Base-by-base conservation (phyloP, 2,113 vertebrate species). In the Periophthalmus modestus region DNA sequence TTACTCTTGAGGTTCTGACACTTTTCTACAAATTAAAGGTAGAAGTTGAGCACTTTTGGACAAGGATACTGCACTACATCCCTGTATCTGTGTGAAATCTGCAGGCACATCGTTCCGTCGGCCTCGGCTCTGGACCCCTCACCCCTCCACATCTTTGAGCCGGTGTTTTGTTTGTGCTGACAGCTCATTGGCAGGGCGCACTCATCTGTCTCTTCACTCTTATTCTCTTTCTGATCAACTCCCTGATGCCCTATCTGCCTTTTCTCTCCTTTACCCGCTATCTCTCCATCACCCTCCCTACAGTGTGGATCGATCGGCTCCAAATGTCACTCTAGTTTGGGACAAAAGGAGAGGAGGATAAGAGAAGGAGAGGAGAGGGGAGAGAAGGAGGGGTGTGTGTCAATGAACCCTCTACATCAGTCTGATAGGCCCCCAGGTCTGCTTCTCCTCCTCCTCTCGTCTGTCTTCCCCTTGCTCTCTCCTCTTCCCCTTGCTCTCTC, bases 311-410 rank as follows among this genome's bases (percentile, higher is more conserved):
- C 81, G 74, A 87, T 90, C 77, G 73, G 58, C 72, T 79, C 69
- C 88, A 88, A 87, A 89, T 88, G 90, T 88, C 86, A 85, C 78
- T 21, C 68, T 77, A 34, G 18, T n/a, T 81, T 82, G 85, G 81
- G 76, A 84, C 78, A 83, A 78, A 88, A 85, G 90, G 80, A 77
- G 77, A 43, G 39, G 7, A 43, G 10, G 39, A 10, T n/a, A n/a
- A n/a, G n/a, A n/a, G n/a, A 88, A 85, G 90, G 80, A 77, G 77
- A 43, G 39, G 7, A 43, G 10, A 9, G 7, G n/a, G 39, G 39
- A 21, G 21, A 39, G 1, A 43, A 10, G 28, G 77, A 82, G 83
- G 66, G 81, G 83, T 33, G 24, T 33, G 24, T 43, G 39, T 9
- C 79, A 66, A 63, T 69, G 81, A 79, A 75, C 80, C 66, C 74